Conservation (phyloP, 1,140 invertebrate genomes). For the Lineus longissimus region DNA sequence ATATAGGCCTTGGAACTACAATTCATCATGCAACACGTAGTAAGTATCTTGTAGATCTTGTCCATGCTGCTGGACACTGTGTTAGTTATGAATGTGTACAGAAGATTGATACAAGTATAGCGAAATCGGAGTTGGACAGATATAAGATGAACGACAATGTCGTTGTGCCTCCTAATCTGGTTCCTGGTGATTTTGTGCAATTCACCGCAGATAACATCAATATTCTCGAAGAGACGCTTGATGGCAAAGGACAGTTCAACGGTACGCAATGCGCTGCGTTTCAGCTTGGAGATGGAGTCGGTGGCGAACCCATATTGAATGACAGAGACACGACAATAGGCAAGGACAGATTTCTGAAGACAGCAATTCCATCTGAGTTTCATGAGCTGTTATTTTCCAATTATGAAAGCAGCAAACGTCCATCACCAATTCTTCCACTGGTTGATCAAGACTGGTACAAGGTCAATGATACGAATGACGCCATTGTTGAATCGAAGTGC, state of each 20-base stretch:
- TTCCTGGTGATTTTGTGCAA: neutral
- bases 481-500: too few relatives aligned
- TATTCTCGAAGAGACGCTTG: slow-evolving; percentile 10
- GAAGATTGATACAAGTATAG: slow-evolving; percentile 6
- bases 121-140: neutral
- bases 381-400: neutral
- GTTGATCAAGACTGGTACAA: too few relatives aligned
- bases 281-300: neutral
- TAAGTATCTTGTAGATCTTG: slow-evolving; percentile 9
- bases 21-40: slow-evolving; percentile 18
- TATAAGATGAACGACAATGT: neutral
- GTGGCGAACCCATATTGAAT: neutral
- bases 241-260: slow-evolving; percentile 14
- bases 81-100: neutral
- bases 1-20: slow-evolving; percentile 14
- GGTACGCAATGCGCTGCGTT: slow-evolving; percentile 6
- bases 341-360: neutral
- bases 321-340: neutral
- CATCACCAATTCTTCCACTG: too few relatives aligned
- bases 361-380: neutral
- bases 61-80: slow-evolving; percentile 18
- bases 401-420: too few relatives aligned
- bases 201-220: slow-evolving; percentile 13
- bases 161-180: neutral
- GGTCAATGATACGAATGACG: too few relatives aligned